These are phyloP conservation scores for Aepyceros melampus DNA, from an alignment of 2,113 vertebrate genomes.

Conservation along the genomic window DNA sequence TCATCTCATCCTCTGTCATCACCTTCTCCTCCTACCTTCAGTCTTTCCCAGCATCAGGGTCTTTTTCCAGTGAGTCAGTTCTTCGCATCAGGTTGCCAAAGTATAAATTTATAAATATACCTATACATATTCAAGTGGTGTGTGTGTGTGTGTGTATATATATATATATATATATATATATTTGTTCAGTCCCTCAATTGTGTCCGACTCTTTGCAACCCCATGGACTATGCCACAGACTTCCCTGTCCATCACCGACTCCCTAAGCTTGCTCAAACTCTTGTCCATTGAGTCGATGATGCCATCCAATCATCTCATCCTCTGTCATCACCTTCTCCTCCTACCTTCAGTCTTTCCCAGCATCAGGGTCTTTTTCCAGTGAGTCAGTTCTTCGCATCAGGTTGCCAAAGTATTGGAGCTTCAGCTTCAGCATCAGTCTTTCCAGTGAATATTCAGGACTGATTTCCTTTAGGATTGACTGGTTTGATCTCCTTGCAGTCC, in stretches of 20 bases:
- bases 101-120: too few relatives aligned
- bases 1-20: too few relatives aligned
- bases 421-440: not conserved
- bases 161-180: too few relatives aligned
- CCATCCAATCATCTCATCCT: not conserved
- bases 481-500: not conserved
- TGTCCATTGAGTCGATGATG: not conserved
- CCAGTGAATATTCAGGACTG: not conserved
- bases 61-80: too few relatives aligned
- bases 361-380: not conserved
- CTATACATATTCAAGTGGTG: too few relatives aligned
- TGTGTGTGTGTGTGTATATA: too few relatives aligned
- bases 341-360: not conserved
- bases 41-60: too few relatives aligned
- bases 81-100: too few relatives aligned
- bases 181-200: not conserved
- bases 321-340: not conserved
- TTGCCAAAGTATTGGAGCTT: not conserved
- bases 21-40: too few relatives aligned
- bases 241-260: not conserved
- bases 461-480: not conserved
- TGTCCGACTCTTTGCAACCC: not conserved
- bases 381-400: not conserved
- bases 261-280: not conserved
- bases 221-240: not conserved